Conservation (phyloP, 2,888 invertebrate species). For the Malthinus flaveolus region DNA sequence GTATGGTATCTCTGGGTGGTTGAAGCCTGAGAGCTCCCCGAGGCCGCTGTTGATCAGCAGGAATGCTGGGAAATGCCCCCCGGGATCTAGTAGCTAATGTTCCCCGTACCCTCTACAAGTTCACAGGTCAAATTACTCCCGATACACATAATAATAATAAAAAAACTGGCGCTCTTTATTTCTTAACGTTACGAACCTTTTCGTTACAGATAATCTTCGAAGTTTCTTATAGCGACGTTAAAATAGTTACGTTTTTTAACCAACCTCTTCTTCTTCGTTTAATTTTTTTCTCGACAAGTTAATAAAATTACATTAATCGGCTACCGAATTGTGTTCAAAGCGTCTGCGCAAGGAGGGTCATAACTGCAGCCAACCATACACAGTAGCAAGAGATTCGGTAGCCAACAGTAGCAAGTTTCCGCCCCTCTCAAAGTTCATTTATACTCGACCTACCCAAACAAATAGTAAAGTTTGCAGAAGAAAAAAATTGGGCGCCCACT, state of each 20-base stretch:
- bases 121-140: constrained; percentile 38
- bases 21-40: constrained; percentile 33
- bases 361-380: constrained; percentile 31
- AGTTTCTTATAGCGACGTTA: background rate
- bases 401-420: constrained; percentile 34
- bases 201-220: constrained; percentile 1
- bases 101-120: constrained; percentile 33
- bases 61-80: constrained; percentile 43
- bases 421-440: constrained; percentile 28
- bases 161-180: constrained; percentile 9
- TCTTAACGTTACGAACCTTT: background rate
- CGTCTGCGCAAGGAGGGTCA: constrained; percentile 32
- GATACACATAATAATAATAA: constrained; percentile 25
- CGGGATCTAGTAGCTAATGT: constrained; percentile 40
- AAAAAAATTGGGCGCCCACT: background rate
- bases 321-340: constrained; percentile 15
- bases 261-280: too few relatives aligned
- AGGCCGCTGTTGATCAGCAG: constrained; percentile 34
- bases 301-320: constrained; percentile 6
- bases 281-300: background rate
- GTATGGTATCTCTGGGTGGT: constrained; percentile 24
- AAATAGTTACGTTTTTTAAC: too few relatives aligned
- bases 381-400: constrained; percentile 32
- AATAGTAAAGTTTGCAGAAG: constrained; percentile 8
- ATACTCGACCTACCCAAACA: constrained; percentile 13